Base-by-base conservation (phyloP, 1,140 invertebrate species). In the roundworm (Caenorhabditis elegans) region DNA sequence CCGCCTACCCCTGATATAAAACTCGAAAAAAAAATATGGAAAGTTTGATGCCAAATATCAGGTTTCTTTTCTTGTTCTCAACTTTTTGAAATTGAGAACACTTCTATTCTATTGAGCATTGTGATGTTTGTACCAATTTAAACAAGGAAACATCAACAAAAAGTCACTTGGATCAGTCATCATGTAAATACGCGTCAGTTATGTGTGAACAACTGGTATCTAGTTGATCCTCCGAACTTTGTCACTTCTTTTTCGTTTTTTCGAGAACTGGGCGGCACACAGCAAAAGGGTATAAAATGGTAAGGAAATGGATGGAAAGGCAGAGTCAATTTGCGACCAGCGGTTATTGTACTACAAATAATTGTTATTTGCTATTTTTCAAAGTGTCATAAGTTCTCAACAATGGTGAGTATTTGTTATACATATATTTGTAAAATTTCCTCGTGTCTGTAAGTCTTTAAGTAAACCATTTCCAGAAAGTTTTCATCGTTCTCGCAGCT, bases 151-250 rank as follows among this genome's bases (percentile, higher is more conserved):
- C 46, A 0, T 26, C 19, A 13, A 15, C 8, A 60, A 60, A 60
- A 34, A 60, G 34, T 31, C 17, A 17, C 15, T 17, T 31, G 53
- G 11, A 60, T 60, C 53, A 60, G 53, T 60, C 53, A 60, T 60
- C 53, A 60, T 60, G 53, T 60, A 60, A 60, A 60, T 60, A 60
- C 53, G 19, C 47, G 47, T 48, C 47, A 48, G 47, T 51, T 60
- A 31, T 60, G 53, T 60, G 53, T 60, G 53, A 60, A 60, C 53
- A 60, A 60, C 53, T 60, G 53, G 53, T 60, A 60, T 60, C 53
- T 60, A 17, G 53, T 60, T 60, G 53, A 34, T 60, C 53, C 53
- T 17, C 19, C 53, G 53, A 60, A 60, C 53, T 60, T 26, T n/a
- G n/a, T n/a, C n/a, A n/a, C n/a, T n/a, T n/a, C n/a, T 53, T 55